Percentiles rank a stretch among this genome's conserved stretches.
Conservation (phyloP, 2,797 vertebrate genomes). For the Naso thynnoides region DNA sequence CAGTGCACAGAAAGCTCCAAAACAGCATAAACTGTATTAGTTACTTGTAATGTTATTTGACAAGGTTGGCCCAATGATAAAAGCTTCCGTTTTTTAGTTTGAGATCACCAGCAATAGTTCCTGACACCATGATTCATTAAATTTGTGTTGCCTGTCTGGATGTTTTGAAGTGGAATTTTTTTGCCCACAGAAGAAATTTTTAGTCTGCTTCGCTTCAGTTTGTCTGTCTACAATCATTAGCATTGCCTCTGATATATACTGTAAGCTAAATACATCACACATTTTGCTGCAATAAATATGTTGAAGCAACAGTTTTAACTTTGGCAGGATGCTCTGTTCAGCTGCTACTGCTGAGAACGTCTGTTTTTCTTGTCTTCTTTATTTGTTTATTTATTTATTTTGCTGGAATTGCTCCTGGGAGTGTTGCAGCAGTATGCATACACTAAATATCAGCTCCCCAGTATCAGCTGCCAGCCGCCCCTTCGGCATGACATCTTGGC, state of each 20-base stretch:
- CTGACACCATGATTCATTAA: constrained; percentile 24
- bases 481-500: constrained; percentile 64
- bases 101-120: constrained; percentile 13
- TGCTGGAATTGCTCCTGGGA: constrained; percentile 53
- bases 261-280: constrained; percentile 44
- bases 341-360: constrained; percentile 57
- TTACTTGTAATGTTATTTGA: background rate
- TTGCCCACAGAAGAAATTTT: constrained; percentile 41
- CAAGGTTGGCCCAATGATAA: constrained; percentile 1
- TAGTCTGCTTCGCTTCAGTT: constrained; percentile 24
- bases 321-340: constrained; percentile 63
- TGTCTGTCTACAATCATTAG: constrained; percentile 33
- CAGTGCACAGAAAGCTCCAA: background rate
- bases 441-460: constrained; percentile 70
- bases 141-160: constrained; percentile 36
- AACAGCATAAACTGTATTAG: background rate
- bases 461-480: constrained; percentile 70
- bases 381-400: constrained; percentile 7
- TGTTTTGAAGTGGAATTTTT: constrained; percentile 56
- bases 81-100: background rate
- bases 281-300: constrained; percentile 55
- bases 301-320: constrained; percentile 66
- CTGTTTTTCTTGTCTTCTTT: constrained; percentile 1
- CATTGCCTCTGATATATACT: constrained; percentile 42
- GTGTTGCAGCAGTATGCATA: constrained; percentile 60